A percentile compares a stretch with the other conserved stretches of the same genome.
These are phyloP conservation scores for Hirundichthys speculiger DNA, from an alignment of 2,113 vertebrate genomes.

Conservation along the genomic window DNA sequence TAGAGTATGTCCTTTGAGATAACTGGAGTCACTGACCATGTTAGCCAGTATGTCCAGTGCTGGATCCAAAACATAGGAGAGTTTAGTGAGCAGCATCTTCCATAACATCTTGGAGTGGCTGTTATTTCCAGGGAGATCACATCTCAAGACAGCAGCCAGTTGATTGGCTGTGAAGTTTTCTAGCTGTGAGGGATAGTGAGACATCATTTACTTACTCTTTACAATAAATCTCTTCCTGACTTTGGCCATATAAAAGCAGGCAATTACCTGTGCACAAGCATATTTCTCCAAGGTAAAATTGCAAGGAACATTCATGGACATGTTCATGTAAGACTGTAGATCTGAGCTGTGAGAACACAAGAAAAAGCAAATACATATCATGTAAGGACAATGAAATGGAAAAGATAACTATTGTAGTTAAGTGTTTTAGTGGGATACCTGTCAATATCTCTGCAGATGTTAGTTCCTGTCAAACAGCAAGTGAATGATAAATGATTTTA, in stretches of 20 bases:
- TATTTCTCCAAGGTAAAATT: slow-evolving; percentile 62
- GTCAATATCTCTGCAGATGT: slow-evolving; percentile 56
- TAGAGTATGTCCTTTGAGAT: background rate
- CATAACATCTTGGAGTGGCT: slow-evolving; percentile 62
- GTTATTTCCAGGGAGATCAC: slow-evolving; percentile 61
- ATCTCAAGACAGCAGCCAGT: slow-evolving; percentile 66
- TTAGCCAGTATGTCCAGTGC: slow-evolving; percentile 67
- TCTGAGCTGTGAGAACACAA: slow-evolving; percentile 51
- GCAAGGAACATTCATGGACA: slow-evolving; percentile 45
- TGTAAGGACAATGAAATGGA: background rate
- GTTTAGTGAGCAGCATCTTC: slow-evolving; percentile 72
- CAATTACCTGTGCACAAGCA: slow-evolving; percentile 70
- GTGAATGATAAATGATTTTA: background rate
- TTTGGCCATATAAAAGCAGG: background rate
- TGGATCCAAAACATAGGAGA: slow-evolving; percentile 55
- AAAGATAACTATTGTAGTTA: background rate
- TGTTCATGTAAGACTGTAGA: slow-evolving; percentile 31
- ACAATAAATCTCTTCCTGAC: background rate
- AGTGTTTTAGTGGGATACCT: slow-evolving; percentile 48
- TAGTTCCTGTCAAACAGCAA: slow-evolving; percentile 49
- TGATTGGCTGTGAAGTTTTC: slow-evolving; percentile 62
- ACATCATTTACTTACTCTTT: background rate
- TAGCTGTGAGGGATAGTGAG: slow-evolving; percentile 45
- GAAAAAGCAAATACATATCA: background rate
- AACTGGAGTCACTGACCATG: slow-evolving; percentile 36